These are phyloP conservation scores for Parauchenoglanis punctatus DNA, from an alignment of 2,797 vertebrate species.

Conservation along the genomic window DNA sequence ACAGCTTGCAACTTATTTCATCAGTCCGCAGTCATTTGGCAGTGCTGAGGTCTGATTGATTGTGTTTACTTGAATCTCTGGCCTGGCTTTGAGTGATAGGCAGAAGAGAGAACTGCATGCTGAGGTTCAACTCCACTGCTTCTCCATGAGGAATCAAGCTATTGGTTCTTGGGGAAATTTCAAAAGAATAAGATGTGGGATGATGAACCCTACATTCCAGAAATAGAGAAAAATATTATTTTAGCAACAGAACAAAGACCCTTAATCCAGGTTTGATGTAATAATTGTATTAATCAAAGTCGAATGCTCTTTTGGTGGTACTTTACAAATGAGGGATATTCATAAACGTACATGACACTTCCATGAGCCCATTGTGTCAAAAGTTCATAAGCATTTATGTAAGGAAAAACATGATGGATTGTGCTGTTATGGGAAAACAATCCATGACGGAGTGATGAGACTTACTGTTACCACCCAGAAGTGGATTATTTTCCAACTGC, in stretches of 20 bases:
- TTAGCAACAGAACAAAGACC: neutral
- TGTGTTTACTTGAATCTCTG: slow-evolving; percentile 66
- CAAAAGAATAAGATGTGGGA: neutral
- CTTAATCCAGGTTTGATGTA: neutral
- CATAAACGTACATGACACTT: neutral
- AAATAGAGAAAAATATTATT: neutral
- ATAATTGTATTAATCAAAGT: neutral
- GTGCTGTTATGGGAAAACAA: neutral
- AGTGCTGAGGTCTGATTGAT: slow-evolving; percentile 66
- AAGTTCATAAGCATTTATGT: neutral
- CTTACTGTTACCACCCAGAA: neutral
- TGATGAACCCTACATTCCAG: slow-evolving; percentile 7
- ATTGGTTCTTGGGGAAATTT: slow-evolving; percentile 32
- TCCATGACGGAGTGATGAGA: neutral
- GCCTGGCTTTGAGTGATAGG: slow-evolving; percentile 67
- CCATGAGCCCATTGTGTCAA: neutral
- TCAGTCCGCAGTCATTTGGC: slow-evolving; percentile 59
- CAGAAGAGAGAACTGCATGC: slow-evolving; percentile 40
- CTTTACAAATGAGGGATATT: neutral
- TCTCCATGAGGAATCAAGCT: slow-evolving; percentile 33
- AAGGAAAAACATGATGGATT: neutral
- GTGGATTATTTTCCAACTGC: slow-evolving; percentile 6
- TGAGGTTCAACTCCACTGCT: slow-evolving; percentile 35
- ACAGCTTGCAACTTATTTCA: slow-evolving; percentile 61
- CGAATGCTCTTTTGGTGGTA: neutral